A percentile compares a stretch with the other conserved stretches of the same genome.
phyloP scores from a whole-genome alignment of 2,888 invertebrate species.

The Eudemis profundana region DNA sequence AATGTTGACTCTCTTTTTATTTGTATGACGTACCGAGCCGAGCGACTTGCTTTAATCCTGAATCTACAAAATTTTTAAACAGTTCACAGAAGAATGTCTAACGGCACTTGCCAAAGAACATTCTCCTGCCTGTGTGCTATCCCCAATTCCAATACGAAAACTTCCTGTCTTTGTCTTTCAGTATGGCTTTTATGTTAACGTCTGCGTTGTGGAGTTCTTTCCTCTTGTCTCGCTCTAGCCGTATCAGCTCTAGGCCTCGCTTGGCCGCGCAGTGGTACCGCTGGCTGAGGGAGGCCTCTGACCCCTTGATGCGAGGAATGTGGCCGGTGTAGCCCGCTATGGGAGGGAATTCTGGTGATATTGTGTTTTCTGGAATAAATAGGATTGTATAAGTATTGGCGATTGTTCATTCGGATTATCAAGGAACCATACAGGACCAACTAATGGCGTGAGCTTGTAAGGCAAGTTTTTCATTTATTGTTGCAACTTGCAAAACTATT shows the following conservation, averaged over 20 bases:
- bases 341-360: conserved; percentile 88
- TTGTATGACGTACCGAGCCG: too few relatives aligned
- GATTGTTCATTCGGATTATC: too few relatives aligned
- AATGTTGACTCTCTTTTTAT: too few relatives aligned
- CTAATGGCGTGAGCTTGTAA: too few relatives aligned
- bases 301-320: conserved; percentile 88
- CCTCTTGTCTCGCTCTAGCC: conserved; percentile 82
- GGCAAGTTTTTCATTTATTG: too few relatives aligned
- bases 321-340: conserved; percentile 91
- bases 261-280: conserved; percentile 88
- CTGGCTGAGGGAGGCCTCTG: conserved; percentile 88
- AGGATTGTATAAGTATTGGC: too few relatives aligned
- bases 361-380: conserved; percentile 86
- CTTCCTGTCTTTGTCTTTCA: conserved; percentile 75
- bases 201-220: conserved; percentile 73
- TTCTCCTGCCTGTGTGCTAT: conserved; percentile 84
- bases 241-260: conserved; percentile 86
- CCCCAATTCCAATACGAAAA: conserved; percentile 82
- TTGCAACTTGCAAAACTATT: too few relatives aligned
- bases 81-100: conserved; percentile 74
- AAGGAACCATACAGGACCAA: not conserved
- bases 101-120: conserved; percentile 80
- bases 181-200: conserved; percentile 68
- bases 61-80: conserved; percentile 1
- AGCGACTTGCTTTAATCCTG: not conserved